phyloP scores from a whole-genome alignment of 37 sponge, comb jelly and placozoan genomes.

The Diacarnus erythraeanus region DNA sequence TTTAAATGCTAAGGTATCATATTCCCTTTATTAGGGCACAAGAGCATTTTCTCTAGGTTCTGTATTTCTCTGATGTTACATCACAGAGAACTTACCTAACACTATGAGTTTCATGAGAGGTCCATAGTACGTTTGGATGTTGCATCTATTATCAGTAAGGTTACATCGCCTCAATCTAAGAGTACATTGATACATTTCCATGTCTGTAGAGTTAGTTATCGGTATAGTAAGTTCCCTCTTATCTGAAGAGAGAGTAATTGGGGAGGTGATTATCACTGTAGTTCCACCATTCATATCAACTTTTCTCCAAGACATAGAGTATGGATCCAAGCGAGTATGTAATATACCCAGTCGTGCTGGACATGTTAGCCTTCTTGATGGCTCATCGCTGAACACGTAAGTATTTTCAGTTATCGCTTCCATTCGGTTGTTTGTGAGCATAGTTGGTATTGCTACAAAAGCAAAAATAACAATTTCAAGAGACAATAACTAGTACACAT shows the following conservation, averaged over 20 bases:
- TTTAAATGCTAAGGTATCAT: no score
- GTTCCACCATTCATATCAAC: no score
- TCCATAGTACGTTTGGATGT: neutral
- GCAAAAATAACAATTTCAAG: no score
- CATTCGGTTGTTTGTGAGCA: no score
- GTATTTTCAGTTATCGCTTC: neutral
- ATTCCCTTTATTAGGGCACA: no score
- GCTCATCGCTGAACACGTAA: neutral
- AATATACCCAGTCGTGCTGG: neutral
- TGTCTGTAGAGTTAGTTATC: neutral
- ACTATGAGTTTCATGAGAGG: neutral
- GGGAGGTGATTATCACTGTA: no score
- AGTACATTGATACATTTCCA: neutral
- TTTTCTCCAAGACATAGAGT: no score
- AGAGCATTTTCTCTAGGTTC: no score
- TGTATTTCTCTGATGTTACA: neutral
- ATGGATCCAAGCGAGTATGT: no score
- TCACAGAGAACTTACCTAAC: neutral
- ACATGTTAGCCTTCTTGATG: neutral
- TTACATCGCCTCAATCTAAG: neutral
- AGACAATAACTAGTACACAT: no score
- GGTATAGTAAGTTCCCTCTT: neutral
- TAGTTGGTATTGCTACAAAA: neutral
- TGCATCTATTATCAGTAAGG: neutral
- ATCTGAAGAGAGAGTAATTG: neutral